Evolutionary conservation across 2,113 vertebrate genomes (phyloP).

Genomic region (Gobio gobio): DNA sequence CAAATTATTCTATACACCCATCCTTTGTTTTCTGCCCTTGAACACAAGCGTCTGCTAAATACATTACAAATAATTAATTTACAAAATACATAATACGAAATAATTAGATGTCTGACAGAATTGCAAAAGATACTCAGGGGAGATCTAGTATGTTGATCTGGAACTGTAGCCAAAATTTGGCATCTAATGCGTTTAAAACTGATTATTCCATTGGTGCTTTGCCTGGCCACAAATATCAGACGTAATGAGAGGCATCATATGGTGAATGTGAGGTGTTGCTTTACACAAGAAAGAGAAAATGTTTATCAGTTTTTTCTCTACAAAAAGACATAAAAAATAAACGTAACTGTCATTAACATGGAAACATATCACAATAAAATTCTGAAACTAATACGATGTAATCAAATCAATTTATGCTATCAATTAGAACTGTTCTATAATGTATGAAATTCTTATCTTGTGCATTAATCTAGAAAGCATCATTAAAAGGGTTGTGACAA

Average conservation of each 20-base stretch:
- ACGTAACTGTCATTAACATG: not conserved
- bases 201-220: conserved; percentile 9
- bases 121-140: conserved; percentile 50
- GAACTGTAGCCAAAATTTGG: not conserved
- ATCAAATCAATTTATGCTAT: not conserved
- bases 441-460: not conserved
- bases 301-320: too few relatives aligned
- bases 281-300: not conserved
- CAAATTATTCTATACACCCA: not conserved
- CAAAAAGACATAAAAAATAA: not conserved
- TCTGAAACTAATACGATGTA: not conserved
- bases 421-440: not conserved
- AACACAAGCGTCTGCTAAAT: not conserved
- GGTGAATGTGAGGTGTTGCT: not conserved
- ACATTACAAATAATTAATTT: not conserved
- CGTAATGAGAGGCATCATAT: not conserved
- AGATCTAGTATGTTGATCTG: not conserved
- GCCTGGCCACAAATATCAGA: not conserved
- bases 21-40: not conserved
- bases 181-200: not conserved
- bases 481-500: not conserved
- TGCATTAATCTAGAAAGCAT: not conserved
- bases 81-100: not conserved
- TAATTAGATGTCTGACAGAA: conserved; percentile 15
- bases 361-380: not conserved